Evolutionary conservation across 2,113 vertebrate genomes (phyloP).

Genomic region (Pagrus major): DNA sequence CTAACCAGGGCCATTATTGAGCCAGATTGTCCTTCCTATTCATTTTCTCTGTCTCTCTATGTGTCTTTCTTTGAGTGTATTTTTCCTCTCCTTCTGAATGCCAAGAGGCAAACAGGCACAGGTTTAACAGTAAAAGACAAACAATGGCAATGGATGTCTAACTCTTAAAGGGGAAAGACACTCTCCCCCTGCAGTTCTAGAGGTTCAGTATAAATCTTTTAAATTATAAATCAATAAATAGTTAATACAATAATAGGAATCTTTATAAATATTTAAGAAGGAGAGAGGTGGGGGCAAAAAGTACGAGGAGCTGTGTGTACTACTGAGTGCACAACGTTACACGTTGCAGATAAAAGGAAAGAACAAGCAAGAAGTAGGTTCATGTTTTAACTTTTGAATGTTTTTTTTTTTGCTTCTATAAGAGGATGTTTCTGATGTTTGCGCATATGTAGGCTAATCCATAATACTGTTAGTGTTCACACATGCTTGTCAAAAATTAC

Average conservation of each 20-base stretch:
- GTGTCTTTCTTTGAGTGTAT: conserved; percentile 37
- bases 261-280: conserved; percentile 96
- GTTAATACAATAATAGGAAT: conserved; percentile 97
- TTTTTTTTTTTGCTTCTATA: not conserved
- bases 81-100: conserved; percentile 46
- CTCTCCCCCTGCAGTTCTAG: conserved; percentile 85
- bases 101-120: conserved; percentile 78
- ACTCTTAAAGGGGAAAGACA: conserved; percentile 81
- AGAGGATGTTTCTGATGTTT: conserved; percentile 1
- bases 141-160: conserved; percentile 83
- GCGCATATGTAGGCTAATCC: not conserved
- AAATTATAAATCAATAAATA: conserved; percentile 99
- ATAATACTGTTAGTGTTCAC: not conserved
- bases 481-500: not conserved
- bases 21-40: conserved; percentile 74
- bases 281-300: conserved; percentile 53
- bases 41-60: conserved; percentile 64
- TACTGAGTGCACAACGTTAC: conserved; percentile 30
- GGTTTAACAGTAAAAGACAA: conserved; percentile 83
- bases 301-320: conserved; percentile 24
- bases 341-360: conserved; percentile 31
- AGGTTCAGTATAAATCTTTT: conserved; percentile 92
- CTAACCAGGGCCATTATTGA: conserved; percentile 83
- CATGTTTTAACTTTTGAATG: not conserved
- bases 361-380: not conserved